These are phyloP conservation scores for Eulemur rubriventer DNA, from an alignment of 2,797 vertebrate species.

Conservation along the genomic window DNA sequence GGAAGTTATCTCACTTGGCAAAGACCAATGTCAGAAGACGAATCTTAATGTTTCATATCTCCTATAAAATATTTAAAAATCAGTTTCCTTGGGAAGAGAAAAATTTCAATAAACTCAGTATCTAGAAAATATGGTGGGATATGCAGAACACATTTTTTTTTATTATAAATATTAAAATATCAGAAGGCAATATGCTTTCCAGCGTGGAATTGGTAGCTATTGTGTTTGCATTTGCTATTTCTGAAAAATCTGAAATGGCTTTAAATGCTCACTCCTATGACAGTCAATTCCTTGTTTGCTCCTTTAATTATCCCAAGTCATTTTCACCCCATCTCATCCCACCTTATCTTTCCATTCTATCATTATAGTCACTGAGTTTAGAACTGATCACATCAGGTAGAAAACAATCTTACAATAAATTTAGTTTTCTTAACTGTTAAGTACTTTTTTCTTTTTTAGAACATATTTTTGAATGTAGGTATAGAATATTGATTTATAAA, in stretches of 20 bases:
- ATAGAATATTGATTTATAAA: neutral
- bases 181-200: neutral
- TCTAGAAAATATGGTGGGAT: neutral
- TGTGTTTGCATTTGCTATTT: neutral
- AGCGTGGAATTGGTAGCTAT: neutral
- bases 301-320: neutral
- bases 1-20: conserved; percentile 15
- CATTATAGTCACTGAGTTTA: neutral
- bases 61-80: conserved; percentile 54
- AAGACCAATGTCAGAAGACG: conserved; percentile 27
- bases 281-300: neutral
- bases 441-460: neutral
- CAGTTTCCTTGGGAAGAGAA: neutral
- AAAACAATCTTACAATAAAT: conserved; percentile 52
- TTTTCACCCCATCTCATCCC: neutral
- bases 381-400: neutral
- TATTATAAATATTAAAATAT: neutral
- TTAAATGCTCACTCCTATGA: neutral
- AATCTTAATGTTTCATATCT: conserved; percentile 39
- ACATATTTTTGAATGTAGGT: neutral
- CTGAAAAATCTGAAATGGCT: neutral
- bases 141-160: neutral
- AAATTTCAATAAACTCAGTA: neutral
- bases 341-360: neutral
- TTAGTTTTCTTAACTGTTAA: conserved; percentile 12